A percentile compares a stretch with the other conserved stretches of the same genome.
phyloP scores from a whole-genome alignment of 2,888 invertebrate species.

The Microctonus brassicae region DNA sequence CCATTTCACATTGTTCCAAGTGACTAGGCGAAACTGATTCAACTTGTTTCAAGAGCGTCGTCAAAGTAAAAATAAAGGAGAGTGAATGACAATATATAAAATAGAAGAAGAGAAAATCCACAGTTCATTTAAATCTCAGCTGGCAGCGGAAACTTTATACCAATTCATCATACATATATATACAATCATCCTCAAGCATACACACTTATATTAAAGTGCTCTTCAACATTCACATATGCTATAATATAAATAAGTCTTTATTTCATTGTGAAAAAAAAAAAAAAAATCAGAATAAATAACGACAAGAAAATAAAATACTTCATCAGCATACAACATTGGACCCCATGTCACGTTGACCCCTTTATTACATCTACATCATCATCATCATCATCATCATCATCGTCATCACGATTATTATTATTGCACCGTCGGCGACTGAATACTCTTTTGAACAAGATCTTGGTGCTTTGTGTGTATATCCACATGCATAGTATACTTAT shows the following conservation, averaged over 20 bases:
- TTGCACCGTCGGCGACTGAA: background rate
- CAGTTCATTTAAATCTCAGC: conserved; percentile 22
- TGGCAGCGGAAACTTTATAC: conserved; percentile 25
- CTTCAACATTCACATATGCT: background rate
- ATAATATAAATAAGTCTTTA: background rate
- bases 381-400: background rate
- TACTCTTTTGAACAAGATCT: conserved; percentile 2
- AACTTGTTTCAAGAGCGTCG: conserved; percentile 12
- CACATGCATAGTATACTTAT: background rate
- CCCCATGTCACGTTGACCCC: background rate
- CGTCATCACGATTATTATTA: conserved; percentile 1
- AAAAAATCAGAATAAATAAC: background rate
- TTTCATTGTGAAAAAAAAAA: background rate
- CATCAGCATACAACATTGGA: background rate
- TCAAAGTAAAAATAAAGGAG: background rate
- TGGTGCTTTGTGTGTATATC: background rate
- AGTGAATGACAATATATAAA: background rate
- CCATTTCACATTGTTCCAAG: conserved; percentile 30
- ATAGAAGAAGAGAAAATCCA: conserved; percentile 2
- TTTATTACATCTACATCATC: background rate
- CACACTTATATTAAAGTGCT: background rate
- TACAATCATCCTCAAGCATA: background rate
- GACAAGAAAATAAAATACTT: background rate
- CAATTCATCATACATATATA: conserved; percentile 15
- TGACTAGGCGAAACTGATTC: conserved; percentile 30